phyloP scores from a whole-genome alignment of 2,113 vertebrate genomes.

The Xyliphius kryptos region DNA sequence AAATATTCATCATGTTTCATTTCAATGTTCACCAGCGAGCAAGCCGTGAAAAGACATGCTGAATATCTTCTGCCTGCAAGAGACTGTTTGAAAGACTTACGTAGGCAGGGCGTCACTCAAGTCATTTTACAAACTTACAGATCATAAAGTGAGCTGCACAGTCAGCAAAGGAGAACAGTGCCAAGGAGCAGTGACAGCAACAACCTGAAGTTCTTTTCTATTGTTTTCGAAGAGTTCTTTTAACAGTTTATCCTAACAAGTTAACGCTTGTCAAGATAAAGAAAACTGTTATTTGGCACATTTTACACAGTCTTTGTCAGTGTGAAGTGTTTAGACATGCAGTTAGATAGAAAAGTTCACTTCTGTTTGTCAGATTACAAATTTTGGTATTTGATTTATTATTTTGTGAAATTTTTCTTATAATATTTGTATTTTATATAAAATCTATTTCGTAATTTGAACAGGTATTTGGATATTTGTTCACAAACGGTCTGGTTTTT shows the following conservation, averaged over 20 bases:
- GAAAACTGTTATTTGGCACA: background rate
- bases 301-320: background rate
- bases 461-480: too few relatives aligned
- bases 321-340: background rate
- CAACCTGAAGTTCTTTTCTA: slow-evolving; percentile 6
- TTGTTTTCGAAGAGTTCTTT: background rate
- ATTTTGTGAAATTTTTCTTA: too few relatives aligned
- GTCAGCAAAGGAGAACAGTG: slow-evolving; percentile 37
- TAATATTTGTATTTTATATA: too few relatives aligned
- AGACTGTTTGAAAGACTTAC: slow-evolving; percentile 44
- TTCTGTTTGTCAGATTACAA: too few relatives aligned
- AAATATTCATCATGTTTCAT: slow-evolving; percentile 52
- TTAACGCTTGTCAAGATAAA: background rate
- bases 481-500: too few relatives aligned
- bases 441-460: too few relatives aligned
- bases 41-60: slow-evolving; percentile 36
- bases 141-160: slow-evolving; percentile 23
- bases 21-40: slow-evolving; percentile 32
- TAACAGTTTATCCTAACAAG: background rate
- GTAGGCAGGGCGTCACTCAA: slow-evolving; percentile 44
- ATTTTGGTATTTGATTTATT: too few relatives aligned
- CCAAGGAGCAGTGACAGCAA: slow-evolving; percentile 24
- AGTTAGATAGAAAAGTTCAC: background rate
- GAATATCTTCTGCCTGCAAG: slow-evolving; percentile 34
- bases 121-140: slow-evolving; percentile 39